A percentile compares a stretch with the other conserved stretches of the same genome.
phyloP scores from a whole-genome alignment of 2,113 vertebrate genomes.

The Xenopus laevis region DNA sequence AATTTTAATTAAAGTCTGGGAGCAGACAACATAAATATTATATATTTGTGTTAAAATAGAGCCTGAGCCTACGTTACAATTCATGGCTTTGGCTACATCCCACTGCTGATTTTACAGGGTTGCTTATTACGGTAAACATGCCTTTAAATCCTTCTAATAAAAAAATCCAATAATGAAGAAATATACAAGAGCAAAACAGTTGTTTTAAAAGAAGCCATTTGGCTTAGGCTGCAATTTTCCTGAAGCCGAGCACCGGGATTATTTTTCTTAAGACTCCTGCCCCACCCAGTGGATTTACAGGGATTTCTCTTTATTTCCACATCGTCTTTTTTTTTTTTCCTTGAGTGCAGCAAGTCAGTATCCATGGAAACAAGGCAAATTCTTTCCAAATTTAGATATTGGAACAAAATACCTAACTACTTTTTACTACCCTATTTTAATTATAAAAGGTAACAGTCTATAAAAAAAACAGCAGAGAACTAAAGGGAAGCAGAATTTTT shows the following conservation, averaged over 20 bases:
- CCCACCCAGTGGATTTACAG: slow-evolving; percentile 87
- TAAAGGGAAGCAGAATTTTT: background rate
- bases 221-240: slow-evolving; percentile 32
- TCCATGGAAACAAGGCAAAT: slow-evolving; percentile 52
- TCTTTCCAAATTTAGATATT: slow-evolving; percentile 54
- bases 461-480: background rate
- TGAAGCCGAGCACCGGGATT: slow-evolving; percentile 46
- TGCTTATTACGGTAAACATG: slow-evolving; percentile 46
- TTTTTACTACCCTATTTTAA: slow-evolving; percentile 22
- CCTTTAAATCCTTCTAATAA: slow-evolving; percentile 44
- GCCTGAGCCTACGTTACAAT: slow-evolving; percentile 53
- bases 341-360: slow-evolving; percentile 47
- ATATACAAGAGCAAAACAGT: slow-evolving; percentile 48
- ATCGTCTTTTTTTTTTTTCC: slow-evolving; percentile 38
- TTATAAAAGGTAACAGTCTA: background rate
- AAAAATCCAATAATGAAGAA: slow-evolving; percentile 49
- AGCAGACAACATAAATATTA: slow-evolving; percentile 53
- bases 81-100: slow-evolving; percentile 52
- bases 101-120: slow-evolving; percentile 56
- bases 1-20: slow-evolving; percentile 57
- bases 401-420: slow-evolving; percentile 45
- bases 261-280: slow-evolving; percentile 76
- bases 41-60: slow-evolving; percentile 42
- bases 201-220: slow-evolving; percentile 41
- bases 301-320: slow-evolving; percentile 64